Evolutionary conservation across 2,113 vertebrate species (phyloP), one percentile per base, ranked within the genome.

Genomic region (Cichladusa arquata): DNA sequence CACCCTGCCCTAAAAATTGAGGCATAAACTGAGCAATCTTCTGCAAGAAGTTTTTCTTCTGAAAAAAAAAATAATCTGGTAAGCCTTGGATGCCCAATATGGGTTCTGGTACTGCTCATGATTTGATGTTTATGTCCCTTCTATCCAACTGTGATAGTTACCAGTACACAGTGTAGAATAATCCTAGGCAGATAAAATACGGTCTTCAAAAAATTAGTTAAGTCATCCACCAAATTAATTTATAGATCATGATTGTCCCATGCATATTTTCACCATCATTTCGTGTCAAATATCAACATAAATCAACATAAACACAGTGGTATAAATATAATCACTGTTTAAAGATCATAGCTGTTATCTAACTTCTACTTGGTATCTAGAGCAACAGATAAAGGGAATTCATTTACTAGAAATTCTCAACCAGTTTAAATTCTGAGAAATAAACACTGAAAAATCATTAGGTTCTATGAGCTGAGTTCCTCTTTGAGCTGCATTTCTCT

Each of bases 21-120:
- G 54, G 5, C 8, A 77, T 38, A 57, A 87, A 71, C 3, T 74
- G 54, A 65, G 23, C 8, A 64, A 29, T 33, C 26, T 81, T 86
- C 42, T 71, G 13, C 13, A 67, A 56, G 2, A 58, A 70, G 3
- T 4, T 83, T 60, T 85, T 67, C 13, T 19, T 47, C 19, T 48
- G 48, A 22, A 44, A 18, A 22, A 61, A 58, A 82, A 48, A 47
- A 47, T 7, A 47, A 47, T 61, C 64, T 81, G 29, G 14, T 10
- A 80, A 74, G 12, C 34, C 29, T 31, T 0, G 0, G 31, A 53
- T 25, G 5, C 4, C 15, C 10, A 25, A 1, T 40, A 26, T 9
- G n/a, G 7, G 28, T 48, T 88, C 45, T 61, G 48, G 50, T 34
- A 42, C 22, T 67, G 29, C 34, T 84, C 1, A 1, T 51, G 40